These are phyloP conservation scores for Hydropsyche betteni DNA, from an alignment of 2,888 invertebrate genomes.

Conservation along the genomic window DNA sequence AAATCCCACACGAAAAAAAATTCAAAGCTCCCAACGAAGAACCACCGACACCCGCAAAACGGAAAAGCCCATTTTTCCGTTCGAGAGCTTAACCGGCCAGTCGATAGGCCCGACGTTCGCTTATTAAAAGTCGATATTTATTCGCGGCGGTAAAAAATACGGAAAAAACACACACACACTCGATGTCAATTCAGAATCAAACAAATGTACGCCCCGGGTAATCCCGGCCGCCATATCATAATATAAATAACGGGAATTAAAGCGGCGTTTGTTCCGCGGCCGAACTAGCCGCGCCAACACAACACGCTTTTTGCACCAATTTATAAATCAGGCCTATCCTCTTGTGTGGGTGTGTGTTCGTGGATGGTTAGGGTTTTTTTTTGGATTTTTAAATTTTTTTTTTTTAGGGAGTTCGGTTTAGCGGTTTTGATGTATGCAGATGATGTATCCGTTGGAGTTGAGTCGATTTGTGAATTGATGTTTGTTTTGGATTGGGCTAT, in stretches of 20 bases:
- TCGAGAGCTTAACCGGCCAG: not conserved
- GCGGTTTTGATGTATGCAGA: too few relatives aligned
- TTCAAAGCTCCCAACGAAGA: too few relatives aligned
- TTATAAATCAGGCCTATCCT: conserved; percentile 28
- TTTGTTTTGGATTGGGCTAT: too few relatives aligned
- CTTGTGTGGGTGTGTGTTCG: too few relatives aligned
- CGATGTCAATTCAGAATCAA: conserved; percentile 30
- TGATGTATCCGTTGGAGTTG: too few relatives aligned
- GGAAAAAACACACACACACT: too few relatives aligned
- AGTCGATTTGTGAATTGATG: too few relatives aligned
- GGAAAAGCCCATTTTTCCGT: too few relatives aligned
- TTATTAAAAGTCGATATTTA: conserved; percentile 31
- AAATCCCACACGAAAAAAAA: too few relatives aligned
- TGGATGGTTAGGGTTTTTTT: too few relatives aligned
- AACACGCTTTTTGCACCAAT: conserved; percentile 30
- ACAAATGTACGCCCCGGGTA: conserved; percentile 24
- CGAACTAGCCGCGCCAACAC: conserved; percentile 22
- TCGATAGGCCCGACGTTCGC: not conserved
- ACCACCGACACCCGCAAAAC: not conserved
- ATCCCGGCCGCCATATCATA: conserved; percentile 26
- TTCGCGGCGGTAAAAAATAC: not conserved
- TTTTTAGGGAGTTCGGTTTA: too few relatives aligned
- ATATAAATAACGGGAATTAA: conserved; percentile 35
- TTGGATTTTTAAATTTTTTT: too few relatives aligned
- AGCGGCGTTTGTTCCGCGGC: conserved; percentile 37